Percentiles rank a stretch among this genome's conserved stretches.
phyloP scores from a whole-genome alignment of 2,797 vertebrate genomes.

The Linurgus olivaceus region DNA sequence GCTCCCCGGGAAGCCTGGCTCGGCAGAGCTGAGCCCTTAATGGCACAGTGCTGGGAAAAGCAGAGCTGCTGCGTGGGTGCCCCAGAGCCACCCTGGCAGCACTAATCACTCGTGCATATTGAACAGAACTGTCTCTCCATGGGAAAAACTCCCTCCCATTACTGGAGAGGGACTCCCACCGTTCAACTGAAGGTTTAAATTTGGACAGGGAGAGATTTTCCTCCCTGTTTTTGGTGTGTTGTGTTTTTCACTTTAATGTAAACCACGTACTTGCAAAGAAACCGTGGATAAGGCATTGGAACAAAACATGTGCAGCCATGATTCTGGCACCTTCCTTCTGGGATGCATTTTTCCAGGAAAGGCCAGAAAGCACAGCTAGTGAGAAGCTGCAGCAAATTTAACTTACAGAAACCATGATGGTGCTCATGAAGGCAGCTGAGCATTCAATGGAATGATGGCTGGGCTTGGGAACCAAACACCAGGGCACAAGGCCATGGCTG shows the following conservation, averaged over 20 bases:
- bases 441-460: not conserved
- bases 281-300: not conserved
- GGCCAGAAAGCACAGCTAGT: not conserved
- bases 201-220: not conserved
- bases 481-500: not conserved
- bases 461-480: not conserved
- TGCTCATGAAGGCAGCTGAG: not conserved
- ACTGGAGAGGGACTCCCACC: constrained; percentile 28
- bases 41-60: not conserved
- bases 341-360: not conserved
- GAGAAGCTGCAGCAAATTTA: not conserved
- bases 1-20: not conserved
- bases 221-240: not conserved
- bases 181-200: constrained; percentile 20
- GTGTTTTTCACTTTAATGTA: not conserved
- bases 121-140: not conserved
- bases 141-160: constrained; percentile 21
- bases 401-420: accelerated
- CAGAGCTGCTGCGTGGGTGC: constrained; percentile 47
- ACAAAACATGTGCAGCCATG: not conserved
- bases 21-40: not conserved
- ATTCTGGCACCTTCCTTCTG: not conserved
- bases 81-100: constrained; percentile 35
- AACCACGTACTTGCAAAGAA: not conserved
- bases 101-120: not conserved